Conservation (phyloP, 2,113 vertebrate species). For the Cynopterus brachyotis region DNA sequence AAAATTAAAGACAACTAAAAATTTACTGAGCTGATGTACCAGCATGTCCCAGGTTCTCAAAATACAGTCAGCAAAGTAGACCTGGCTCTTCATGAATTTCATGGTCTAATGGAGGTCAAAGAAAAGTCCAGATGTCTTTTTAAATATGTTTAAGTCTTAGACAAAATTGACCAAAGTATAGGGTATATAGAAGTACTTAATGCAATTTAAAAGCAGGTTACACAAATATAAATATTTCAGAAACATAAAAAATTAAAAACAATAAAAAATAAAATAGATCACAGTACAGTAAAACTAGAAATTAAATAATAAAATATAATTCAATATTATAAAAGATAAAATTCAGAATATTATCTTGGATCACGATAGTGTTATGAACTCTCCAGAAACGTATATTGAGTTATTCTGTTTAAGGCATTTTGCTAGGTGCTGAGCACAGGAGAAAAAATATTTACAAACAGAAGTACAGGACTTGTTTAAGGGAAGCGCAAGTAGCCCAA, state of each 20-base stretch:
- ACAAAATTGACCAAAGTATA: not conserved
- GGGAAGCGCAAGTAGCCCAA: not conserved
- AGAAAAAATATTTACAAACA: not conserved
- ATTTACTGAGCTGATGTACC: not conserved
- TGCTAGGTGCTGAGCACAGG: not conserved
- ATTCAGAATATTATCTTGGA: not conserved
- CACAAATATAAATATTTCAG: not conserved
- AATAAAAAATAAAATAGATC: not conserved
- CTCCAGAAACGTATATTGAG: not conserved
- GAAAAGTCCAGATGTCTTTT: not conserved
- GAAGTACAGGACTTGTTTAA: not conserved
- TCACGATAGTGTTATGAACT: not conserved
- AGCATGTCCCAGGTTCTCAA: not conserved
- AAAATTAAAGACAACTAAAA: not conserved
- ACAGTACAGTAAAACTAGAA: not conserved
- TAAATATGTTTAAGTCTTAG: slow-evolving; percentile 7
- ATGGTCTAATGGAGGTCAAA: not conserved
- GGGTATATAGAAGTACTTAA: not conserved
- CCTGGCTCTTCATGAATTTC: not conserved
- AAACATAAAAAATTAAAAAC: not conserved
- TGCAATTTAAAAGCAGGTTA: not conserved
- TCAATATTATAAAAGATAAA: not conserved
- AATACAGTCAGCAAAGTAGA: not conserved
- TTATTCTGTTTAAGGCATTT: not conserved
- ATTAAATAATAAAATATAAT: not conserved